Evolutionary conservation across 2,888 invertebrate genomes (phyloP), one percentile per base, ranked within the genome.

Genomic region (Archips crataeganus): DNA sequence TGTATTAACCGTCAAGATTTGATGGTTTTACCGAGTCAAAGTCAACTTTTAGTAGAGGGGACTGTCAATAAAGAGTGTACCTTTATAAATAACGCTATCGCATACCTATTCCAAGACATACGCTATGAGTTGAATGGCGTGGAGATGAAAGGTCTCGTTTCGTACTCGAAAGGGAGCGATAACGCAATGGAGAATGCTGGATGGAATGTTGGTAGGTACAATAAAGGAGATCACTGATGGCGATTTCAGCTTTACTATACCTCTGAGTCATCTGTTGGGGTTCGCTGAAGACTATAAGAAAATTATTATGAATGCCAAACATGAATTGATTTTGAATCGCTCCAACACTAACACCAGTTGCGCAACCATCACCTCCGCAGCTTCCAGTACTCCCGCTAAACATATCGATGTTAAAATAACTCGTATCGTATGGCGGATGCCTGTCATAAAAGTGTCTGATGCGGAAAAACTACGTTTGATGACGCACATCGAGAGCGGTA

Each of bases 271-370:
- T 63, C 36, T 75, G 10, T 59, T 75, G 9, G 75, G 75, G 0
- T 75, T 75, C 34, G 75, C 75, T 1, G 72, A 75, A 15, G 75
- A 75, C 54, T 75, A 73, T 32, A 70, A 60, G 42, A 70, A 70
- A 47, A 60, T 75, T 45, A 60, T 75, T 23, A 67, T 75, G 45
- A 73, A 73, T 54, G 70, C 57, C 3, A 73, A 75, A 75, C 75
- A 73, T n/a, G 75, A 75, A n/a, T 65, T 75, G 57, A 70, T 70
- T 66, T 2, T 75, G 2, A 71, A 65, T 51, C 61, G 71, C 0
- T n/a, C 71, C 6, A 61, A 6, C 11, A 71, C 61, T 8, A 42
- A 71, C 49, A 8, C 39, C 4, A 71, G 66, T 57, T 60, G 60
- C 13, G 13, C 13, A 51, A 59, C 49, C 11, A 4, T 42, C 49